Conservation (phyloP, 2,888 invertebrate genomes). For the Parnassius apollo region DNA sequence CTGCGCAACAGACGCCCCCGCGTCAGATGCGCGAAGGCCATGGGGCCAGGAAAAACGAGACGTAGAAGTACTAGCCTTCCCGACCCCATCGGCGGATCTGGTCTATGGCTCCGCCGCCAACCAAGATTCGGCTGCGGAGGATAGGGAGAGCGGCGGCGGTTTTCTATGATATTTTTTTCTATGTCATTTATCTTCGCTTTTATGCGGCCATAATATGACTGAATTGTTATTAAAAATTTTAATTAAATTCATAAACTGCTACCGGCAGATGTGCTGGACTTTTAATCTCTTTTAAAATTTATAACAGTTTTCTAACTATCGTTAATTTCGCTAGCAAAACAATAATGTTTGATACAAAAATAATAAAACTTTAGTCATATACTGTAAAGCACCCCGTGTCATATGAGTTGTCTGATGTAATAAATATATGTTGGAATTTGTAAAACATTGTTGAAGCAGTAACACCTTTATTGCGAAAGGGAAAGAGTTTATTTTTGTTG, state of each 20-base stretch:
- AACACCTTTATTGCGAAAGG: slow-evolving; percentile 6
- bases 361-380: slow-evolving; percentile 35
- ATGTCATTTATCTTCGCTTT: no score
- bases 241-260: neutral
- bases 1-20: no score
- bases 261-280: neutral
- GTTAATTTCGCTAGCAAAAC: slow-evolving; percentile 12
- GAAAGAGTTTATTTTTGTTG: slow-evolving; percentile 19
- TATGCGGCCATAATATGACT: no score
- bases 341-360: slow-evolving; percentile 42
- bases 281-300: slow-evolving; percentile 12
- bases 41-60: no score
- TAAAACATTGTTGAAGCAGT: slow-evolving; percentile 6
- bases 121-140: no score
- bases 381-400: slow-evolving; percentile 39
- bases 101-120: no score
- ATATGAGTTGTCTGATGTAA: slow-evolving; percentile 42
- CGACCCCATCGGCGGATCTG: no score
- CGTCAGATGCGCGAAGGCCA: no score
- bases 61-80: no score
- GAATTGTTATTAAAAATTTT: neutral
- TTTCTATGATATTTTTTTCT: no score
- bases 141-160: no score
- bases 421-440: slow-evolving; percentile 32
- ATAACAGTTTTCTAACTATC: slow-evolving; percentile 5